Evolutionary conservation across 2,113 vertebrate genomes (phyloP).

Genomic region (Eurystomus gularis): DNA sequence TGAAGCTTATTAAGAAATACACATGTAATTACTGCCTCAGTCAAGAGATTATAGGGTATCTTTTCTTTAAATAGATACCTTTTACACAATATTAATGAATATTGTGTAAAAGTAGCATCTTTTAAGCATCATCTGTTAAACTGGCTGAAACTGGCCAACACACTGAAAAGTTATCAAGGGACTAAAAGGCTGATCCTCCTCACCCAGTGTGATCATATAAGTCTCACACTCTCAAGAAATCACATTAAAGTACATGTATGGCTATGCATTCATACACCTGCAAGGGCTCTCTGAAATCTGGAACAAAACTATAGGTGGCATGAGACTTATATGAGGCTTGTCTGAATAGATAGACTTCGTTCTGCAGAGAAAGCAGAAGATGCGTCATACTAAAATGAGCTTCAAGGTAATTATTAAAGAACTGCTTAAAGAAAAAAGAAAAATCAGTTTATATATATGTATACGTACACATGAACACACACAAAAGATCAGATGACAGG

Average conservation of each 20-base stretch:
- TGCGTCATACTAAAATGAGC: background rate
- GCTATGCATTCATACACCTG: background rate
- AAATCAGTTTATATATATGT: background rate
- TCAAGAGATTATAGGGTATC: background rate
- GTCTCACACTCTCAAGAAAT: background rate
- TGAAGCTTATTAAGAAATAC: background rate
- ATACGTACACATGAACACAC: background rate
- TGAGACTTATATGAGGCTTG: background rate
- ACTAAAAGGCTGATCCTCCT: background rate
- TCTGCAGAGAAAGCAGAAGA: background rate
- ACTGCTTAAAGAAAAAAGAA: background rate
- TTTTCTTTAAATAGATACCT: background rate
- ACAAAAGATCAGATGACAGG: background rate
- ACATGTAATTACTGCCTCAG: background rate
- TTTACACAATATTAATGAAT: background rate
- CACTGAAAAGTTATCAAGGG: background rate
- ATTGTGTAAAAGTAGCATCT: background rate
- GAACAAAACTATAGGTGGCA: background rate
- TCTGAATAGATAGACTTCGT: background rate
- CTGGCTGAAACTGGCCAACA: background rate
- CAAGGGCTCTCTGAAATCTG: background rate
- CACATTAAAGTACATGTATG: background rate
- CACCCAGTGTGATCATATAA: background rate
- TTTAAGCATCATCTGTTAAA: background rate
- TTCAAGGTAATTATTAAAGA: background rate